Evolutionary conservation across 1,140 invertebrate genomes (phyloP).

Genomic region (Portunus trituberculatus): DNA sequence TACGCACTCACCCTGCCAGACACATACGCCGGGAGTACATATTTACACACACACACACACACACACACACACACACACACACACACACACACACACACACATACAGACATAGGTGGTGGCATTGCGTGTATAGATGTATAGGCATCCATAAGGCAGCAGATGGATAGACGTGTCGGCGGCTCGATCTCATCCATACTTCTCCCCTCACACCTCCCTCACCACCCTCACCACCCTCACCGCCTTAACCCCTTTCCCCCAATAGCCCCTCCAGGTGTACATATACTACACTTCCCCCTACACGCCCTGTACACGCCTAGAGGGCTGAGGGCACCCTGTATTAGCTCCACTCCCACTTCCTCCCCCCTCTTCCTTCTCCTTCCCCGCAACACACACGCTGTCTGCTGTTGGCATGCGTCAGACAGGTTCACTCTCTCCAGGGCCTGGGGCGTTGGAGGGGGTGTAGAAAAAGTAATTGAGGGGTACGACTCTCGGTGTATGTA

Average conservation of each 20-base stretch:
- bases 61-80: slow-evolving; percentile 17
- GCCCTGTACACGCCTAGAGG: not conserved
- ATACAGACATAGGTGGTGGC: not conserved
- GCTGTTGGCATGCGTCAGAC: slow-evolving; percentile 1
- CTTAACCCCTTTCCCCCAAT: too few species aligned
- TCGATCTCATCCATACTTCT: not conserved
- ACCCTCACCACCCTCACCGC: too few species aligned
- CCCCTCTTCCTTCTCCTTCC: too few species aligned
- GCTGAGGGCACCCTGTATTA: not conserved
- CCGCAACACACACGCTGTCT: too few species aligned
- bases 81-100: slow-evolving; percentile 35
- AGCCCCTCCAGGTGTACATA: too few species aligned
- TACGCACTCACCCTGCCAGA: not conserved
- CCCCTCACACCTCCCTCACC: not conserved
- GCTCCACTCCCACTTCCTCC: not conserved
- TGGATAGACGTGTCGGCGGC: not conserved
- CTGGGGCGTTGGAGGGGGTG: not conserved
- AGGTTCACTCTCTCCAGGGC: not conserved
- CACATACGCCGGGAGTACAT: not conserved
- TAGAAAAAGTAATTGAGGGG: not conserved
- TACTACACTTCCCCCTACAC: too few species aligned
- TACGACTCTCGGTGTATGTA: not conserved
- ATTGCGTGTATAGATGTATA: not conserved
- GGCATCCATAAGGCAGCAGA: not conserved
- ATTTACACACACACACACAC: slow-evolving; percentile 17